These are phyloP conservation scores for Gallinago paraguaiae DNA, from an alignment of 2,113 vertebrate genomes.

Conservation along the genomic window DNA sequence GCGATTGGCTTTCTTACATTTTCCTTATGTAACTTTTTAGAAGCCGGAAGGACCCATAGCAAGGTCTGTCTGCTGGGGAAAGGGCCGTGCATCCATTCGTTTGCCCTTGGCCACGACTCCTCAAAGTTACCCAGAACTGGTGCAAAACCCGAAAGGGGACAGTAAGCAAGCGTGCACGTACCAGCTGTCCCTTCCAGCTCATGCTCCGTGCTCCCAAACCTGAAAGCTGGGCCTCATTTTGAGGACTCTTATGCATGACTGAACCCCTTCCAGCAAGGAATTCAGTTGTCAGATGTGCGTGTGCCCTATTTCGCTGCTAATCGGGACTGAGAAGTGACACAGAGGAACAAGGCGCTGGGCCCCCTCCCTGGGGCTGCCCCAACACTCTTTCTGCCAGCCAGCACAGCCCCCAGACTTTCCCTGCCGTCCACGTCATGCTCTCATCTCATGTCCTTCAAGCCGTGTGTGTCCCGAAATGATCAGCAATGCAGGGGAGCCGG, in stretches of 20 bases:
- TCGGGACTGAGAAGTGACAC: background rate
- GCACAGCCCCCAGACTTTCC: background rate
- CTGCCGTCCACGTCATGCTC: background rate
- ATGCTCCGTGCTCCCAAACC: background rate
- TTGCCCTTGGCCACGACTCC: background rate
- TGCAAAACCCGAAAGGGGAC: background rate
- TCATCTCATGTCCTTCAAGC: background rate
- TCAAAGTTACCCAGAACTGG: background rate
- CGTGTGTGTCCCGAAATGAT: background rate
- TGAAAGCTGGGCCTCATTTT: slow-evolving; percentile 50
- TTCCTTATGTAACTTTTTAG: fast-evolving
- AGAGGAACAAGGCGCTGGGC: background rate
- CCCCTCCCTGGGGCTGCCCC: background rate
- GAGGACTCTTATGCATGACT: slow-evolving; percentile 44
- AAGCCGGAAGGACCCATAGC: background rate
- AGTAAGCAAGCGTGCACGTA: background rate
- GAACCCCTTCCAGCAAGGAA: slow-evolving; percentile 43
- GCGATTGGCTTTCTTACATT: no score
- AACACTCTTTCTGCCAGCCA: fast-evolving
- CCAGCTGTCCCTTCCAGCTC: slow-evolving; percentile 50
- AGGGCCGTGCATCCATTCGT: fast-evolving
- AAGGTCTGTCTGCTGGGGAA: background rate
- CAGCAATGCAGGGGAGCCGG: fast-evolving
- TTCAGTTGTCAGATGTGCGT: slow-evolving; percentile 11
- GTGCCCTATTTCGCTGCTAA: slow-evolving; percentile 42